Evolutionary conservation across 2,888 invertebrate genomes (phyloP), one percentile per base, ranked within the genome.

Genomic region (Ametastegia equiseti): DNA sequence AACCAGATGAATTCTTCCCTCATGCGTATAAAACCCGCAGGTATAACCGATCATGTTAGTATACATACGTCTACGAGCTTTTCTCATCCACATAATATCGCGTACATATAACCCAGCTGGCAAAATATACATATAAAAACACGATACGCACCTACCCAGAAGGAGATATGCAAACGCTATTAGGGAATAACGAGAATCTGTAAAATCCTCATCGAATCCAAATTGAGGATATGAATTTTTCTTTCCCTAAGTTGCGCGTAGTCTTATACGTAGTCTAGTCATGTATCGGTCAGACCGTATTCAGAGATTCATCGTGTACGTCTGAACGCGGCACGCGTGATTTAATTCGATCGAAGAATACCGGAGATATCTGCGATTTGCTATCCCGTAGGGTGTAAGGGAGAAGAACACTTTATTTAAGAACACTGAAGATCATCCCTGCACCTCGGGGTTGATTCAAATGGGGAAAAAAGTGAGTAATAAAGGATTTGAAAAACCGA

Each of bases 111-210:
- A 63, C 33, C 63, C 63, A 69, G 39, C 69, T 69, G 69, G 69
- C 69, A 69, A 69, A 69, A 42, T 19, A 42, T 69, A 45, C 39
- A 42, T 39, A 36, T 19, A 69, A 42, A 19, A 69, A 69, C 15
- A 69, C 42, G 33, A 63, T 63, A 63, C 63, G 63, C 33, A 63
- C 63, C 63, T 63, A 63, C 63, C 63, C 0, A n/a, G 33, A 63
- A 63, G 33, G 15, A 63, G 63, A 1, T 63, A 33, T n/a, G n/a
- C 3, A n/a, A 63, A 30, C n/a, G 19, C 30, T 7, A 15, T n/a
- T 63, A 33, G 3, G 13, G 63, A 0, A 4, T 63, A n/a, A 63
- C n/a, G 33, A 63, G 33, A 63, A 63, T 63, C 15, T 63, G 30
- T 7, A 63, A 63, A 63, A 33, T 33, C 63, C 54, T 19, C 45